These are phyloP conservation scores for Spea multiplicata DNA, from an alignment of 2,113 vertebrate species.

Conservation along the genomic window DNA sequence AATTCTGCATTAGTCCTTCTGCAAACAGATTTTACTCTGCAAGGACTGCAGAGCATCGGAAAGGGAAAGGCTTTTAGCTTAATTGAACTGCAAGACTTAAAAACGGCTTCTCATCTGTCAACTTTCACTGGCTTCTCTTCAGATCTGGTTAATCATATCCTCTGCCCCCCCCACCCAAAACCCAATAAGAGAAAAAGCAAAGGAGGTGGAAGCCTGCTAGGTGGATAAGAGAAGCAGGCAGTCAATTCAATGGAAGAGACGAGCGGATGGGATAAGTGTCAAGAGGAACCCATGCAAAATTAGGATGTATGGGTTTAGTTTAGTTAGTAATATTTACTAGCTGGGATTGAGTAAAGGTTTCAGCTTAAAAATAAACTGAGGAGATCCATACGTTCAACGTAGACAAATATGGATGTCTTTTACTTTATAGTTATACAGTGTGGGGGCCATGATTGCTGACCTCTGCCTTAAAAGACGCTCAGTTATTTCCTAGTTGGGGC, in stretches of 20 bases:
- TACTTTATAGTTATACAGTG: too few relatives aligned
- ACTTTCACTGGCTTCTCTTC: constrained; percentile 54
- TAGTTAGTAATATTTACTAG: too few relatives aligned
- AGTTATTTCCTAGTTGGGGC: too few relatives aligned
- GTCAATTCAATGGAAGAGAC: constrained; percentile 13
- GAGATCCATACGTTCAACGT: too few relatives aligned
- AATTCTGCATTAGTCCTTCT: constrained; percentile 43
- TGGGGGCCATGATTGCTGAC: too few relatives aligned
- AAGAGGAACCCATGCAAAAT: constrained; percentile 5
- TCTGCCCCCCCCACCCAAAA: constrained; percentile 43
- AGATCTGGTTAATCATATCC: constrained; percentile 59
- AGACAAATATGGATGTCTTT: too few relatives aligned
- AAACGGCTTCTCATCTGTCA: constrained; percentile 60
- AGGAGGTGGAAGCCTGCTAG: not conserved
- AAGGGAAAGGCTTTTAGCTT: constrained; percentile 66
- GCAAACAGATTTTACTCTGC: constrained; percentile 41
- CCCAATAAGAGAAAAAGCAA: constrained; percentile 35
- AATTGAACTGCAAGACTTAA: constrained; percentile 60
- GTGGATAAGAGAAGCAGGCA: constrained; percentile 28
- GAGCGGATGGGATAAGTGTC: not conserved
- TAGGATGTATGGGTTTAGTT: too few relatives aligned
- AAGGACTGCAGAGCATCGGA: constrained; percentile 37
- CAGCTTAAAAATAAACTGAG: too few relatives aligned
- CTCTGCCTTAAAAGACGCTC: too few relatives aligned
- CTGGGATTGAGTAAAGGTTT: too few relatives aligned